Percentiles rank a stretch among this genome's conserved stretches.
Evolutionary conservation across 1,140 invertebrate species (phyloP).

Genomic region (Sminthurides bifidus): DNA sequence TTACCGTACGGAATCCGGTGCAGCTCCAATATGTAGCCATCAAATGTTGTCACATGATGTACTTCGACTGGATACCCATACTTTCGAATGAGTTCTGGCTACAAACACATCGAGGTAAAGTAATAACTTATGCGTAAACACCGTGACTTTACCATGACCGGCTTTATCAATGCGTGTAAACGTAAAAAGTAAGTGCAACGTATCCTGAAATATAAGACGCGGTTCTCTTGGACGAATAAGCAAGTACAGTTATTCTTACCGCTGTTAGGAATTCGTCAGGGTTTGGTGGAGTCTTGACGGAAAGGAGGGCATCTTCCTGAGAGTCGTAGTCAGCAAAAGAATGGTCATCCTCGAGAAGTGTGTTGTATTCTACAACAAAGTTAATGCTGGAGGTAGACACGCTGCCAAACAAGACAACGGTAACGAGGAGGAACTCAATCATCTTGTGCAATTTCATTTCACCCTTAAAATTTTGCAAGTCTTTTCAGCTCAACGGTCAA

Average conservation of each 20-base stretch:
- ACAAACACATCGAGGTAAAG: constrained; percentile 16
- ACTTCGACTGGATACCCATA: constrained; percentile 52
- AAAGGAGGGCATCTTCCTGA: background rate
- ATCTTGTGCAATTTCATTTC: too few relatives aligned
- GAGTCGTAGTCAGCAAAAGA: background rate
- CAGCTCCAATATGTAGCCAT: constrained; percentile 45
- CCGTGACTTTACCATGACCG: background rate
- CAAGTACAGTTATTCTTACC: background rate
- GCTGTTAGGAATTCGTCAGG: constrained; percentile 1
- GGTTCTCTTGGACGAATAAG: background rate
- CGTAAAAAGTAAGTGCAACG: background rate
- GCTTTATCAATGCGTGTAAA: too few relatives aligned
- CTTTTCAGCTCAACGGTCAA: background rate
- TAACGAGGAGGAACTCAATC: too few relatives aligned
- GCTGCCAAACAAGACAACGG: background rate
- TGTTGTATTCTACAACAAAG: background rate
- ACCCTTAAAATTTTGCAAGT: too few relatives aligned
- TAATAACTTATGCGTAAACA: background rate
- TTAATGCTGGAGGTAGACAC: too few relatives aligned
- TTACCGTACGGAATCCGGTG: constrained; percentile 42
- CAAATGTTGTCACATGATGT: constrained; percentile 43
- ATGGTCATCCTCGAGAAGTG: background rate
- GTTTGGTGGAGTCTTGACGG: background rate
- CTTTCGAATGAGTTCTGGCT: constrained; percentile 42
- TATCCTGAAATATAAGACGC: background rate